These are phyloP conservation scores for Pogonomyrmex californicus DNA, from an alignment of 1,140 invertebrate genomes.

Conservation along the genomic window DNA sequence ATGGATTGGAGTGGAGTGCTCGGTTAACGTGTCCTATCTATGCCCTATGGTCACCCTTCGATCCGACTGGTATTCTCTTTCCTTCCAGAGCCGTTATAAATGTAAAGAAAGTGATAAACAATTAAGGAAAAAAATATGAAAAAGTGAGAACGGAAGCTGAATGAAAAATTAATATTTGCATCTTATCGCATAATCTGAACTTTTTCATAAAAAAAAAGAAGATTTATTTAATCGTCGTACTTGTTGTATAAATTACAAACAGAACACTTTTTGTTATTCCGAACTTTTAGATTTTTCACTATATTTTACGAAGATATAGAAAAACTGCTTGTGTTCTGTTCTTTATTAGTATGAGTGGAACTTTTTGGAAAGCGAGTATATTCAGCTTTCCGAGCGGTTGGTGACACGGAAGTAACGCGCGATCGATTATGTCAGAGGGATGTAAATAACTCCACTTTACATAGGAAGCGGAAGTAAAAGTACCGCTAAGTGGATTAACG, in stretches of 20 bases:
- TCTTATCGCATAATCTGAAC: constrained; percentile 18
- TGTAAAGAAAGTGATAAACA: background rate
- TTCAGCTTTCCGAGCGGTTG: constrained; percentile 56
- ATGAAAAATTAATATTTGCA: background rate
- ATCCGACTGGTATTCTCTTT: constrained; percentile 47
- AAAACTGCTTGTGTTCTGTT: constrained; percentile 2
- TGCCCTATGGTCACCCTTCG: constrained; percentile 37
- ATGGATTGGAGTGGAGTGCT: constrained; percentile 70
- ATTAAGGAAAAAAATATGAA: constrained; percentile 12
- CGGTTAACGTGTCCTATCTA: constrained; percentile 69
- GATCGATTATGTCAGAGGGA: constrained; percentile 71
- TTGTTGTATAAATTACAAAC: background rate
- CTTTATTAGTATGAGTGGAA: constrained; percentile 50
- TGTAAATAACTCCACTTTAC: constrained; percentile 73
- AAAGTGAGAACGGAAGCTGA: background rate
- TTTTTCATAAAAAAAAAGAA: background rate
- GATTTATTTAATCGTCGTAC: background rate
- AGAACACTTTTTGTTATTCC: background rate
- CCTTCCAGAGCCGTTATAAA: background rate
- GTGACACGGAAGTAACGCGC: constrained; percentile 74
- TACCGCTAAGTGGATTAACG: constrained; percentile 43
- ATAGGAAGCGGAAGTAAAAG: constrained; percentile 57
- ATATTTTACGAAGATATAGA: too few species aligned
- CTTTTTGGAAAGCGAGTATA: constrained; percentile 51
- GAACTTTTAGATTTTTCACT: background rate